phyloP scores from a whole-genome alignment of 2,113 vertebrate species.

The Strix aluco region DNA sequence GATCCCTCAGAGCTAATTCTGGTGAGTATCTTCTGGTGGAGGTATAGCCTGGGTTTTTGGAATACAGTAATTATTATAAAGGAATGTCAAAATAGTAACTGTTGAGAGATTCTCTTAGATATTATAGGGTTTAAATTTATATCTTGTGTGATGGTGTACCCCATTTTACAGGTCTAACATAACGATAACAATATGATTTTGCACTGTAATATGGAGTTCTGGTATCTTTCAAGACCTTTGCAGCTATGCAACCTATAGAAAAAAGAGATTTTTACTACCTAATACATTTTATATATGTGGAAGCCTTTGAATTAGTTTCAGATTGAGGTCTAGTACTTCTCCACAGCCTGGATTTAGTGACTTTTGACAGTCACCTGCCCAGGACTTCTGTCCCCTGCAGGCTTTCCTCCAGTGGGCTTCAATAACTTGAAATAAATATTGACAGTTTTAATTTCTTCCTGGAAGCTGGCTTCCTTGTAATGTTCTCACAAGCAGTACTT shows the following conservation, averaged over 20 bases:
- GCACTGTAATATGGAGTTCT: neutral
- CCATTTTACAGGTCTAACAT: neutral
- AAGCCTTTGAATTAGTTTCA: neutral
- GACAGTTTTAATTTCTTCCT: neutral
- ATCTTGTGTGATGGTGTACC: neutral
- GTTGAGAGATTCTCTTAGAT: neutral
- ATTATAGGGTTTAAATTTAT: neutral
- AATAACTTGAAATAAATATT: neutral
- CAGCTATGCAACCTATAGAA: neutral
- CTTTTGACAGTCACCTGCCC: neutral
- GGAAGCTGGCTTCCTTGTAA: neutral
- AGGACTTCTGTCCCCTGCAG: neutral
- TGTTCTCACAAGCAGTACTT: neutral
- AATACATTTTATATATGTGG: rapidly evolving
- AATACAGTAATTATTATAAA: neutral
- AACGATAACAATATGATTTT: neutral
- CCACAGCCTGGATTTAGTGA: neutral
- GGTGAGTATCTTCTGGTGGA: neutral
- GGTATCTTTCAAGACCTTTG: neutral
- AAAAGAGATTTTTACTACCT: neutral
- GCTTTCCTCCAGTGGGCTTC: neutral
- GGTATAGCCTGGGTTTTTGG: neutral
- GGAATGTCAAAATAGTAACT: neutral
- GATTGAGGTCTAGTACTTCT: neutral
- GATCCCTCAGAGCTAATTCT: neutral